A percentile compares a stretch with the other conserved stretches of the same genome.
Conservation (phyloP, 2,113 vertebrate species). For the Damaliscus lunatus region DNA sequence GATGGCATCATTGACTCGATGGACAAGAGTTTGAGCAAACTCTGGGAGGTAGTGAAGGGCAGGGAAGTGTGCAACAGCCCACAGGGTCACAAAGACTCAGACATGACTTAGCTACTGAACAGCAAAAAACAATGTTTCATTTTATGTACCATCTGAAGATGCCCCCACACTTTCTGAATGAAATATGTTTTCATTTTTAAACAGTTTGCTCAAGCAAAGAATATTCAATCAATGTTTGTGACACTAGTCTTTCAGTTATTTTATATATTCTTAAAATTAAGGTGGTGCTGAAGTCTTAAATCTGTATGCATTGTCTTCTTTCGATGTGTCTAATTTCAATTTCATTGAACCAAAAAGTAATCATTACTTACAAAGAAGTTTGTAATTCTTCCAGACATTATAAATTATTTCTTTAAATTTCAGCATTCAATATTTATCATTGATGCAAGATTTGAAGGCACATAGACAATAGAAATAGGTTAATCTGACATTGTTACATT, state of each 20-base stretch:
- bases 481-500: slow-evolving; percentile 7
- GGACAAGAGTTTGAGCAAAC: background rate
- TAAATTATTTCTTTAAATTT: slow-evolving; percentile 31
- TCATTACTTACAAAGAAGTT: background rate
- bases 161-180: background rate
- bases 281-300: slow-evolving; percentile 1
- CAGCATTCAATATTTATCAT: slow-evolving; percentile 30
- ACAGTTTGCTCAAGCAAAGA: background rate
- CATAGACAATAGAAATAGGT: background rate
- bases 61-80: background rate
- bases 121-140: background rate
- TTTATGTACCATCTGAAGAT: background rate
- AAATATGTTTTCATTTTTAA: slow-evolving; percentile 26
- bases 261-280: background rate
- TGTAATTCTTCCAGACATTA: background rate
- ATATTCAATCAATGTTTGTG: background rate
- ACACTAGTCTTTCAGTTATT: background rate
- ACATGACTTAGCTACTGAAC: background rate
- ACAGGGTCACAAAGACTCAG: background rate
- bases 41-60: background rate
- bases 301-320: background rate
- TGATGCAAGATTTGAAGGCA: background rate
- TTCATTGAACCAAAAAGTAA: slow-evolving; percentile 17
- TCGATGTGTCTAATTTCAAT: slow-evolving; percentile 7
- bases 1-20: background rate